phyloP scores from a whole-genome alignment of 2,888 invertebrate genomes.

The Beris chalybata region DNA sequence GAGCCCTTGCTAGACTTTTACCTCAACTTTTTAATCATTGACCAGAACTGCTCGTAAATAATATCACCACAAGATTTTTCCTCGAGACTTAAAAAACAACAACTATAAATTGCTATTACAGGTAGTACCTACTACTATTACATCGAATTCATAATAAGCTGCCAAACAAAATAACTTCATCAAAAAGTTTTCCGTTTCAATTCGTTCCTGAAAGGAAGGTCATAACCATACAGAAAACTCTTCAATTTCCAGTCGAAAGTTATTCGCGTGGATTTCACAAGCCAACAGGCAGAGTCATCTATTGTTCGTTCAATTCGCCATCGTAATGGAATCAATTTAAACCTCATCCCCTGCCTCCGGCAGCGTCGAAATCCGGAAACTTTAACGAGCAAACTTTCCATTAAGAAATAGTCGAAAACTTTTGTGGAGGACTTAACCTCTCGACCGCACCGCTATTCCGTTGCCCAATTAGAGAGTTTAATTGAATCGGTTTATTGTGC shows the following conservation, averaged over 20 bases:
- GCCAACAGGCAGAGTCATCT: not conserved
- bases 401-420: not conserved
- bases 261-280: not conserved
- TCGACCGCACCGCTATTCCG: not conserved
- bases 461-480: conserved; percentile 20
- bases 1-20: too few relatives aligned
- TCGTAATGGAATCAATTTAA: conserved; percentile 8
- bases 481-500: conserved; percentile 24
- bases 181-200: not conserved
- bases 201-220: not conserved
- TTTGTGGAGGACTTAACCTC: not conserved
- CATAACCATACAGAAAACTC: not conserved
- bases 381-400: conserved; percentile 26
- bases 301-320: conserved; percentile 9
- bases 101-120: too few relatives aligned
- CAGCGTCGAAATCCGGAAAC: conserved; percentile 12
- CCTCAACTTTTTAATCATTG: too few relatives aligned
- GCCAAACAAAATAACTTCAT: too few relatives aligned
- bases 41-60: too few relatives aligned
- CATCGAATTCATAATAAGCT: too few relatives aligned
- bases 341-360: conserved; percentile 4
- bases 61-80: too few relatives aligned
- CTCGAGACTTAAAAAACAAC: too few relatives aligned
- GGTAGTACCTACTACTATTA: too few relatives aligned
- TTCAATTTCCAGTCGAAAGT: too few relatives aligned